Evolutionary conservation across 2,888 invertebrate species (phyloP).

Genomic region (Pheosia tremula): DNA sequence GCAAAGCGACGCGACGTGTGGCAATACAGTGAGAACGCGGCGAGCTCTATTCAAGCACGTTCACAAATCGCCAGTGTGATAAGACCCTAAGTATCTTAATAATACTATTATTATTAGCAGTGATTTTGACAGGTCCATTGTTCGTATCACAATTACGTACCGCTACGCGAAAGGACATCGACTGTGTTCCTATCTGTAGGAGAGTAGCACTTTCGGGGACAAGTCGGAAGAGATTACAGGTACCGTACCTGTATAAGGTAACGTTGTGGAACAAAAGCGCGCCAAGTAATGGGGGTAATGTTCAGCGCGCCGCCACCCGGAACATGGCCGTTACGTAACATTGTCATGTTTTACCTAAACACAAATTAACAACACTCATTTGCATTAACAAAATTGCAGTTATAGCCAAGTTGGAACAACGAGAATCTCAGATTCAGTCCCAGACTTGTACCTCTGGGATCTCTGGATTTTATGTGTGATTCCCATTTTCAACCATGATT

Average conservation of each 20-base stretch:
- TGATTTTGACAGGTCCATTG: no score
- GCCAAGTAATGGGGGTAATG: slow-evolving; percentile 27
- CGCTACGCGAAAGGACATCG: background rate
- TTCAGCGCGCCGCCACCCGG: slow-evolving; percentile 24
- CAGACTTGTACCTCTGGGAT: no score
- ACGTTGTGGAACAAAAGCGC: slow-evolving; percentile 21
- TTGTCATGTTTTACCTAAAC: slow-evolving; percentile 34
- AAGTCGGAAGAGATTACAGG: slow-evolving; percentile 3
- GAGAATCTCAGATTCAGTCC: no score
- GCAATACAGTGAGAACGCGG: no score
- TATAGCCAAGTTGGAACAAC: background rate
- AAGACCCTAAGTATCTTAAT: no score
- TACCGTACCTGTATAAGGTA: background rate
- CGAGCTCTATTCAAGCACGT: no score
- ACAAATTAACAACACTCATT: slow-evolving; percentile 14
- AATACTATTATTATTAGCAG: no score
- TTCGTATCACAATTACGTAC: background rate
- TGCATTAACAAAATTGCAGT: background rate
- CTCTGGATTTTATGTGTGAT: no score
- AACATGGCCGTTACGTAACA: slow-evolving; percentile 30
- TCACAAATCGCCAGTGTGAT: no score
- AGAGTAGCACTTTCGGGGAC: background rate
- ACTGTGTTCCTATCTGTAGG: background rate
- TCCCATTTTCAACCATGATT: no score
- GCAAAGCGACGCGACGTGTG: no score